A percentile compares a stretch with the other conserved stretches of the same genome.
Evolutionary conservation across 2,888 invertebrate species (phyloP).

Genomic region (Chydorus sphaericus): DNA sequence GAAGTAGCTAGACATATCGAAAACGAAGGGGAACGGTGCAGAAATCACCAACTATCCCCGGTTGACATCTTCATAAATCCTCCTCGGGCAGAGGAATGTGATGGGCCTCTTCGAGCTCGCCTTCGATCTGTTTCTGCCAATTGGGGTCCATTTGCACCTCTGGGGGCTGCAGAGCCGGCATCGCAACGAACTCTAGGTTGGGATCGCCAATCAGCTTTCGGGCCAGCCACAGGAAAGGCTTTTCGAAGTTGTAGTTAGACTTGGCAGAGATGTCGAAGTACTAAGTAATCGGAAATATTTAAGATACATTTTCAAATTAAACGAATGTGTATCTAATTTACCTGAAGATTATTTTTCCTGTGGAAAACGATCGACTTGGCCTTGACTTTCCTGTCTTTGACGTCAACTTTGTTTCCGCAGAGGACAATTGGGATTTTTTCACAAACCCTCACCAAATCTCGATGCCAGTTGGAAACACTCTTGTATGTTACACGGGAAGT

Average conservation of each 20-base stretch:
- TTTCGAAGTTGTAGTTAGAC: conserved; percentile 99
- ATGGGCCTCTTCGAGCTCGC: conserved; percentile 85
- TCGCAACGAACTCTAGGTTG: conserved; percentile 95
- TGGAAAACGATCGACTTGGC: conserved; percentile 99
- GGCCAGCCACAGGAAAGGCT: conserved; percentile 98
- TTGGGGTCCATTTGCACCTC: conserved; percentile 98
- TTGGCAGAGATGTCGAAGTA: conserved; percentile 99
- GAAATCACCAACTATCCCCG: too few species aligned
- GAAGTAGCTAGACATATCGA: too few species aligned
- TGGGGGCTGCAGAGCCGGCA: conserved; percentile 95
- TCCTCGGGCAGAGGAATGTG: conserved; percentile 94
- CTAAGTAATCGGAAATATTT: conserved; percentile 26
- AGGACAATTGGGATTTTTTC: conserved; percentile 99
- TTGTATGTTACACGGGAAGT: conserved; percentile 99
- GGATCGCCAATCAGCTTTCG: conserved; percentile 97
- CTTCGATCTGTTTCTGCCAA: conserved; percentile 91
- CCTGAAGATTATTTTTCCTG: conserved; percentile 93
- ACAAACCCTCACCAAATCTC: conserved; percentile 96
- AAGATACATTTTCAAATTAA: neutral
- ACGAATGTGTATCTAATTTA: neutral
- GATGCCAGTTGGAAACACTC: conserved; percentile 99
- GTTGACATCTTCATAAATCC: conserved; percentile 47
- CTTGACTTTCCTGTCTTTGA: conserved; percentile 99
- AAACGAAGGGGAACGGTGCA: too few species aligned
- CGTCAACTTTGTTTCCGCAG: conserved; percentile 98